Conservation (phyloP, 2,797 vertebrate species). For the Botia kubotai region DNA sequence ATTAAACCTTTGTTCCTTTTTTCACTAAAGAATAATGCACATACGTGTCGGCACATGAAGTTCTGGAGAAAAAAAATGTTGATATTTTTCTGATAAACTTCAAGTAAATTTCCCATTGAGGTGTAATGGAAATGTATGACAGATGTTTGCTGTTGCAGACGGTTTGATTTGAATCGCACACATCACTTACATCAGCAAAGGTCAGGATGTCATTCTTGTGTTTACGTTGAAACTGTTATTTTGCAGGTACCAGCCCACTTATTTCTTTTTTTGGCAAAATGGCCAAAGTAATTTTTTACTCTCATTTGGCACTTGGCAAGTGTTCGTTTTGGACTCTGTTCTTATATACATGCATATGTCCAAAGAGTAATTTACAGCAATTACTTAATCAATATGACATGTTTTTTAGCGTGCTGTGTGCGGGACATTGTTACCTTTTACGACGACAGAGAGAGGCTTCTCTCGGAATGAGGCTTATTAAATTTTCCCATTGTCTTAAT, state of each 20-base stretch:
- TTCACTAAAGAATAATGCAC: not conserved
- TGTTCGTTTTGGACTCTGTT: not conserved
- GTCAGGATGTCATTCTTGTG: not conserved
- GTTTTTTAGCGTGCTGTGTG: slow-evolving; percentile 44
- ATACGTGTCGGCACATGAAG: not conserved
- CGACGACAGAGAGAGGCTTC: slow-evolving; percentile 32
- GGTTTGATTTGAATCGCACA: not conserved
- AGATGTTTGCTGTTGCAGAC: not conserved
- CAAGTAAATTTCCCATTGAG: not conserved
- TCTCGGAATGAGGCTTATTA: slow-evolving; percentile 74
- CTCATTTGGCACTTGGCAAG: not conserved
- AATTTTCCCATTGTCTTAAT: slow-evolving; percentile 71
- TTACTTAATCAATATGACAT: slow-evolving; percentile 60
- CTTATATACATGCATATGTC: not conserved
- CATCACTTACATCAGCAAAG: not conserved
- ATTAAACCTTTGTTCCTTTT: not conserved
- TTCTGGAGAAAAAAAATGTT: not conserved
- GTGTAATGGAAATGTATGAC: not conserved
- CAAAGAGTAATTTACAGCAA: slow-evolving; percentile 11
- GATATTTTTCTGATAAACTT: not conserved
- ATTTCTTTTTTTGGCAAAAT: not conserved
- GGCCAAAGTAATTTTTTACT: not conserved
- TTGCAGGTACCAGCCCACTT: not conserved
- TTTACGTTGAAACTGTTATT: not conserved
- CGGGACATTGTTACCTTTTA: slow-evolving; percentile 54